These are phyloP conservation scores for Andrena haemorrhoa DNA, from an alignment of 2,888 invertebrate species.

Conservation along the genomic window DNA sequence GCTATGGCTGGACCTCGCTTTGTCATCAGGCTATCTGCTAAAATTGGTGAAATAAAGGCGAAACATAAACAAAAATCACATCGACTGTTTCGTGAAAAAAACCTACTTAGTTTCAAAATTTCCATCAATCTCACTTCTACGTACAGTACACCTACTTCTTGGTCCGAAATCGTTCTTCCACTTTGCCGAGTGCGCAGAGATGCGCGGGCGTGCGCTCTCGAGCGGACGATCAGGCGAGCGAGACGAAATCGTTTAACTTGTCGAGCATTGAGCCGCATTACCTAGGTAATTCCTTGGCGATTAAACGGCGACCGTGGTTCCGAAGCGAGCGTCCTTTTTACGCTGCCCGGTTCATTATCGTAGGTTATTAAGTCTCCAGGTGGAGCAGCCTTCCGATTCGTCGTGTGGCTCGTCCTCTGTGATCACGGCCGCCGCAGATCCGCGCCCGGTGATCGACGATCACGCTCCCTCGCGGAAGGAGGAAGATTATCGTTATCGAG, in stretches of 20 bases:
- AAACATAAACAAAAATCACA: too few relatives aligned
- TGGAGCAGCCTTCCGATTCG: constrained; percentile 50
- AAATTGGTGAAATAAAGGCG: too few relatives aligned
- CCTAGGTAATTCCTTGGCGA: constrained; percentile 3
- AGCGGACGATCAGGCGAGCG: not conserved
- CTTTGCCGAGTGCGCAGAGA: not conserved
- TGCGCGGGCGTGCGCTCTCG: not conserved
- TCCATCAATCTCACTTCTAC: too few relatives aligned
- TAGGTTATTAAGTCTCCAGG: constrained; percentile 50
- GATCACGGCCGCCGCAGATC: constrained; percentile 52
- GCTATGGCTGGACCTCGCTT: too few relatives aligned
- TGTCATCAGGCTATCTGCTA: too few relatives aligned
- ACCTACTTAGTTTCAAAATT: too few relatives aligned
- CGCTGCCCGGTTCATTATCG: constrained; percentile 37
- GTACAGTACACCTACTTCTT: too few relatives aligned
- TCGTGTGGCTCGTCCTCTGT: constrained; percentile 52
- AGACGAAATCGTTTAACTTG: not conserved
- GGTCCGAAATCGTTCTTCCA: not conserved
- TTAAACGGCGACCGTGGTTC: not conserved
- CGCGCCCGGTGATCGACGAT: constrained; percentile 59
- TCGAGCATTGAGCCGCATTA: not conserved
- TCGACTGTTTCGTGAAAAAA: too few relatives aligned
- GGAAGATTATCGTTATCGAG: constrained; percentile 70
- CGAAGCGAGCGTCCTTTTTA: not conserved
- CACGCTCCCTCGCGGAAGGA: constrained; percentile 42